These are phyloP conservation scores for Grallaria varia DNA, from an alignment of 2,113 vertebrate species.

Conservation along the genomic window DNA sequence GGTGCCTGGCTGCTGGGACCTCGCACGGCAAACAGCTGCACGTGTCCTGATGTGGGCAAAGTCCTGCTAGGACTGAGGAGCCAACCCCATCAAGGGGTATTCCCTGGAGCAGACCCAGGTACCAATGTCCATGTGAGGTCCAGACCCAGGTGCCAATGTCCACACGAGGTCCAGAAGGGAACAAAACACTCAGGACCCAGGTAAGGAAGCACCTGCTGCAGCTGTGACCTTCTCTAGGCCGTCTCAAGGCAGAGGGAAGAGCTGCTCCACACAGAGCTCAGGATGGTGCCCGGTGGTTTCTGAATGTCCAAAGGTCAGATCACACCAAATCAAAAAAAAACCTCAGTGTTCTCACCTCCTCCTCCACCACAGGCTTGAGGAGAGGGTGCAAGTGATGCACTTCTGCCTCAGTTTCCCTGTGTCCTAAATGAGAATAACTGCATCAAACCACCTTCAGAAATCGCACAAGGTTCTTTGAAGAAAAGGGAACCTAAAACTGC, in stretches of 20 bases:
- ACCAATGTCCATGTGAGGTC: not conserved
- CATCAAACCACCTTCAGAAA: not conserved
- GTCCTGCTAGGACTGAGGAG: not conserved
- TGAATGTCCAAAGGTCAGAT: not conserved
- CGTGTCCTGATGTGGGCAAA: not conserved
- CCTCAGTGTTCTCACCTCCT: not conserved
- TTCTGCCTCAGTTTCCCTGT: not conserved
- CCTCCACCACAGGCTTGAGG: not conserved
- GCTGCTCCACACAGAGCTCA: not conserved
- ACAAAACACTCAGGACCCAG: not conserved
- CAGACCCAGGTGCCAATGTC: not conserved
- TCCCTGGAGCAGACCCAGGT: not conserved
- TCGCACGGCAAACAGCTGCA: not conserved
- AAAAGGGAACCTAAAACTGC: not conserved
- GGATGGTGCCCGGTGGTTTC: not conserved
- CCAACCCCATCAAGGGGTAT: not conserved
- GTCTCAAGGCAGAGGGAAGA: not conserved
- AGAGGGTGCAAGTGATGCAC: not conserved
- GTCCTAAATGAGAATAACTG: not conserved
- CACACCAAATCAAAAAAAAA: not conserved
- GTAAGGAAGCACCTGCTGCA: not conserved
- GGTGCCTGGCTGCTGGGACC: not conserved
- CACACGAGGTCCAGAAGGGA: not conserved
- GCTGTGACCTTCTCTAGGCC: accelerated
- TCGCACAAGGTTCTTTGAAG: not conserved